Percentiles rank a stretch among this genome's conserved stretches.
These are phyloP conservation scores for Chloropsis hardwickii DNA, from an alignment of 2,113 vertebrate genomes.

Conservation along the genomic window DNA sequence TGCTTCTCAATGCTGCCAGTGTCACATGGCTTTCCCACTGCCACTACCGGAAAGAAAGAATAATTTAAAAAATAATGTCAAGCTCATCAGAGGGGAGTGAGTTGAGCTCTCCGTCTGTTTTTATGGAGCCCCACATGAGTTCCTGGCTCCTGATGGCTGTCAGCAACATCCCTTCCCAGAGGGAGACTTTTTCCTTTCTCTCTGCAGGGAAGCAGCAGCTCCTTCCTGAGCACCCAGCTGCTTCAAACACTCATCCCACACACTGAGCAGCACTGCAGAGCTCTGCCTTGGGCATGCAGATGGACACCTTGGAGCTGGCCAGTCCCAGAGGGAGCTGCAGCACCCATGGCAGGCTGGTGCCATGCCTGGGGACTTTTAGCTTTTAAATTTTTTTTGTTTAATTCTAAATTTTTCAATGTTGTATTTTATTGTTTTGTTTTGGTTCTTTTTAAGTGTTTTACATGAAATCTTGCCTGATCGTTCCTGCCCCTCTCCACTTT, in stretches of 20 bases:
- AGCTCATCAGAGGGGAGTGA: neutral
- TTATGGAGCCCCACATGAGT: neutral
- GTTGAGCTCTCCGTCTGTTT: neutral
- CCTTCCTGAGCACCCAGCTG: neutral
- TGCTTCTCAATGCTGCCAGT: rapidly evolving
- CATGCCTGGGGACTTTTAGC: no score
- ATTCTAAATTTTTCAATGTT: neutral
- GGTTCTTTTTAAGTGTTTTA: neutral
- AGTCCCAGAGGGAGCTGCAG: neutral
- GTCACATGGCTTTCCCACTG: neutral
- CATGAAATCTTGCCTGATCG: neutral
- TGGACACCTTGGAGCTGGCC: neutral
- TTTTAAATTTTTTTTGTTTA: no score
- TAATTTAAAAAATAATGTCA: neutral
- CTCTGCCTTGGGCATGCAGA: neutral
- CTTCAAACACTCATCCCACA: rapidly evolving
- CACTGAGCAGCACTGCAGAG: neutral
- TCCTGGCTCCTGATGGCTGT: neutral
- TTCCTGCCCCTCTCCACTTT: neutral
- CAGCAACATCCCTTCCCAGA: neutral
- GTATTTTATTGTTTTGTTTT: neutral
- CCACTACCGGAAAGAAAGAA: neutral
- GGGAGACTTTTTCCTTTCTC: neutral
- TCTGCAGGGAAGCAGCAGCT: neutral
- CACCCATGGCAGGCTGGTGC: rapidly evolving